Evolutionary conservation across 2,113 vertebrate species (phyloP).

Genomic region (Taurulus bubalis): DNA sequence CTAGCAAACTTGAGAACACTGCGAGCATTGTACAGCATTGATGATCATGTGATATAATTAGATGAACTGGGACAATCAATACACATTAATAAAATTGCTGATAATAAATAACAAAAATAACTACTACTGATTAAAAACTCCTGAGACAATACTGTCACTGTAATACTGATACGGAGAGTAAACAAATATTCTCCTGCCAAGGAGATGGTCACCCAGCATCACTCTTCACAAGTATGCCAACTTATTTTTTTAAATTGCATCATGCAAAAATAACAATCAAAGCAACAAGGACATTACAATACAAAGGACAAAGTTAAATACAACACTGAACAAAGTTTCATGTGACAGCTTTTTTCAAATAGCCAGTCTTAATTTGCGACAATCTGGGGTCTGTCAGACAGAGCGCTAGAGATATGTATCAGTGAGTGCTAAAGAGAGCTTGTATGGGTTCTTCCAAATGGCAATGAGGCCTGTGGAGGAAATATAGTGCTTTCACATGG

Average conservation of each 20-base stretch:
- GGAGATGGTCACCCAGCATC: conserved; percentile 48
- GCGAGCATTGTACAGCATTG: conserved; percentile 65
- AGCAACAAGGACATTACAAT: conserved; percentile 68
- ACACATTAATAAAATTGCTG: conserved; percentile 65
- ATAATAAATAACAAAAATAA: conserved; percentile 76
- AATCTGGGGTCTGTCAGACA: conserved; percentile 38
- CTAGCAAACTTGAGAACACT: conserved; percentile 78
- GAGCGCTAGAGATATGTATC: conserved; percentile 68
- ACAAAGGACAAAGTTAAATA: conserved; percentile 68
- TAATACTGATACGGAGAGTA: conserved; percentile 76
- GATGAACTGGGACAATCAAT: conserved; percentile 42
- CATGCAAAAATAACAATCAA: conserved; percentile 78
- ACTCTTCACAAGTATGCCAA: conserved; percentile 52
- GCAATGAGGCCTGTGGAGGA: conserved; percentile 18
- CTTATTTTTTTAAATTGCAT: conserved; percentile 43
- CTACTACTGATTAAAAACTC: conserved; percentile 74
- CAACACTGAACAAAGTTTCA: conserved; percentile 65
- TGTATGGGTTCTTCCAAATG: conserved; percentile 40
- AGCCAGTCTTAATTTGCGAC: conserved; percentile 26
- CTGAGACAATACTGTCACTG: conserved; percentile 81
- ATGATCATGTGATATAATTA: conserved; percentile 49
- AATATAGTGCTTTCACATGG: conserved; percentile 52
- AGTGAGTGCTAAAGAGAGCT: conserved; percentile 58
- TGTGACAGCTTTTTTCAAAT: conserved; percentile 37
- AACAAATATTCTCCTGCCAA: conserved; percentile 65